phyloP scores from a whole-genome alignment of 2,797 vertebrate species.

The Falco novaeseelandiae region DNA sequence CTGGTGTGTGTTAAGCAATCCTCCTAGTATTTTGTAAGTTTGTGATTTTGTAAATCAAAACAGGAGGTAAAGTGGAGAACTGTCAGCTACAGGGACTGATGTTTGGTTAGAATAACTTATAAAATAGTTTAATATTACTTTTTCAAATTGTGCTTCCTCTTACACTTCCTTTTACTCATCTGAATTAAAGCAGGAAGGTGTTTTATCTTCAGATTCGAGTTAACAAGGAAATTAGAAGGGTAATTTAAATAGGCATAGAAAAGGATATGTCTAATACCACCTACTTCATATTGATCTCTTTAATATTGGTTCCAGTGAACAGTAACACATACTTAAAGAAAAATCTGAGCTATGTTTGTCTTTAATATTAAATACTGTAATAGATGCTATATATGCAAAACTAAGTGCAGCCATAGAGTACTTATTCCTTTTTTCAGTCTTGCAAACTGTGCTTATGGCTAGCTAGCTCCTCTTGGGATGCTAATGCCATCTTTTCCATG shows the following conservation, averaged over 20 bases:
- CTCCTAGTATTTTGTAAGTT: not conserved
- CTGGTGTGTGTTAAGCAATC: not conserved
- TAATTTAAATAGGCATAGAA: not conserved
- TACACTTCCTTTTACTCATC: fast-evolving
- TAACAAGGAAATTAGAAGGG: not conserved
- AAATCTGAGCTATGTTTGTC: not conserved
- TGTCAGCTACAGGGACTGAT: not conserved
- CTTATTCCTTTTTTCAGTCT: not conserved
- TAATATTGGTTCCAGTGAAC: not conserved
- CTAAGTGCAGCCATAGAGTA: not conserved
- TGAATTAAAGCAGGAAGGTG: not conserved
- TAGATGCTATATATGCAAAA: not conserved
- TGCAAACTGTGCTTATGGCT: not conserved
- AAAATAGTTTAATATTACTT: not conserved
- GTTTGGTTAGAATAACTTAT: not conserved
- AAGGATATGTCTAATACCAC: not conserved
- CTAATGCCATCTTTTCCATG: not conserved
- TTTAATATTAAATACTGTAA: not conserved
- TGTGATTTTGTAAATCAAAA: not conserved
- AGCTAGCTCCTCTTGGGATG: not conserved
- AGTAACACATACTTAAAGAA: not conserved
- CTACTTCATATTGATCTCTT: not conserved
- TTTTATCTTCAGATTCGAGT: not conserved
- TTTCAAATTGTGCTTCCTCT: not conserved
- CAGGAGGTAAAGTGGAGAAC: not conserved